phyloP scores from a whole-genome alignment of 1,140 invertebrate genomes.

The Rhagoletis pomonella region DNA sequence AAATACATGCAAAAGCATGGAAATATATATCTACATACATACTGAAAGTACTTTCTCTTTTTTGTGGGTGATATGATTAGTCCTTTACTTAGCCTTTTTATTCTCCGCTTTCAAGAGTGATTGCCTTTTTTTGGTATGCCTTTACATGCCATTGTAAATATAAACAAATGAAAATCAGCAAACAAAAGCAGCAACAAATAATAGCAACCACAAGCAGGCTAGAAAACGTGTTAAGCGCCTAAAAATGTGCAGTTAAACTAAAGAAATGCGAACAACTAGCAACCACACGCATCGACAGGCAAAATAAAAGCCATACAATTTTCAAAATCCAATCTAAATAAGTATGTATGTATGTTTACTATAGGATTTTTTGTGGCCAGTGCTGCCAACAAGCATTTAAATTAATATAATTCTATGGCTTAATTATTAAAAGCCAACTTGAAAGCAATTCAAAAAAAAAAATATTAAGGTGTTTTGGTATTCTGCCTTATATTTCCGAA shows the following conservation, averaged over 20 bases:
- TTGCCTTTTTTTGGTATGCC: background rate
- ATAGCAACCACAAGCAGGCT: background rate
- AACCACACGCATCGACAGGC: background rate
- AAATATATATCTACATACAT: background rate
- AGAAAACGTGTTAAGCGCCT: slow-evolving; percentile 24
- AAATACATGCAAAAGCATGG: background rate
- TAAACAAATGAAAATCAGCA: background rate
- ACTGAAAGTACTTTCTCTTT: background rate
- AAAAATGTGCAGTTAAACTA: slow-evolving; percentile 22
- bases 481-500: too few species aligned
- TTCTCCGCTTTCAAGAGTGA: background rate
- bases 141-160: background rate
- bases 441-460: too few species aligned
- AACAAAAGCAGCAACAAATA: background rate
- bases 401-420: too few species aligned
- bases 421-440: too few species aligned
- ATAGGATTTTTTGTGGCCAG: too few species aligned
- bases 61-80: background rate
- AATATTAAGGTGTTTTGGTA: too few species aligned
- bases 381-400: too few species aligned
- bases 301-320: too few species aligned
- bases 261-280: background rate
- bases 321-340: too few species aligned
- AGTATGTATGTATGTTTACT: too few species aligned
- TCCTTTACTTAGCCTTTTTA: background rate